Evolutionary conservation across 2,113 vertebrate species (phyloP).

Genomic region (Ovibos moschatus): DNA sequence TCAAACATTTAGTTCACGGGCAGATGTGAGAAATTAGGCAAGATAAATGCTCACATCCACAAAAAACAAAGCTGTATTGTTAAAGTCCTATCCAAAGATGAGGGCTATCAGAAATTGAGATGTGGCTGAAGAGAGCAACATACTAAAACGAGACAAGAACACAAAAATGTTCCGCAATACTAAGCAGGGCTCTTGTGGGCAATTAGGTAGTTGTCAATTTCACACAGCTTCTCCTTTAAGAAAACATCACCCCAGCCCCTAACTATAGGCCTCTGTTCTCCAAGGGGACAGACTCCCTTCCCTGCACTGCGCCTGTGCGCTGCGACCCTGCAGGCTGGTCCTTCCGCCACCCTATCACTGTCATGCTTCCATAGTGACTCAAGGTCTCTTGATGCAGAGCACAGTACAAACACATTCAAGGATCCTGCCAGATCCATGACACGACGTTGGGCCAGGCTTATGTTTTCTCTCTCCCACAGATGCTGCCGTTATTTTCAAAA

Average conservation of each 20-base stretch:
- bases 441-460: neutral
- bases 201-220: neutral
- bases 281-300: neutral
- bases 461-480: conserved; percentile 32
- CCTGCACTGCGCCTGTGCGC: neutral
- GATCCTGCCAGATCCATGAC: neutral
- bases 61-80: neutral
- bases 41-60: neutral
- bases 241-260: neutral
- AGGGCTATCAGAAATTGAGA: neutral
- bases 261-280: neutral
- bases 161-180: neutral
- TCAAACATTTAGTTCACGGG: neutral
- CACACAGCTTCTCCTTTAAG: neutral
- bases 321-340: neutral
- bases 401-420: neutral
- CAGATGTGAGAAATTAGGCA: neutral
- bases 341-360: neutral
- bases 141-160: neutral
- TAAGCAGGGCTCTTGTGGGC: neutral
- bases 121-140: neutral
- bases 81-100: neutral
- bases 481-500: conserved; percentile 43
- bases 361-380: neutral
- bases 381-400: neutral